Base-by-base conservation (phyloP, 1,140 invertebrate genomes). In the Elysia chlorotica region DNA sequence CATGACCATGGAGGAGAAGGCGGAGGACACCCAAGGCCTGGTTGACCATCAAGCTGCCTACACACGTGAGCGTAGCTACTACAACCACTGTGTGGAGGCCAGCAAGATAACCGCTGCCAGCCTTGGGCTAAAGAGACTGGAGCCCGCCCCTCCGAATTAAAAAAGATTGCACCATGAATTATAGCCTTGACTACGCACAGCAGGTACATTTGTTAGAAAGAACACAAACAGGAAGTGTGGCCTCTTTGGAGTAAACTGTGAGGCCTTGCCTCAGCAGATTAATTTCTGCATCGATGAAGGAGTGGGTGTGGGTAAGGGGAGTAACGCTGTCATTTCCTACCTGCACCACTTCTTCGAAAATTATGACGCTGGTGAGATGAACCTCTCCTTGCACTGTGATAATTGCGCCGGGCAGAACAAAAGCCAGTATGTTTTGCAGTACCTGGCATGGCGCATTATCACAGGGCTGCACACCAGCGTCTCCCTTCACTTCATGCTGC, bases 391-490 rank as follows among this genome's bases (percentile, higher is more conserved):
- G 0, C 73, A 75, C 30, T 75, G 74, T 70, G 78, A 81, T 53
- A 80, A 81, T 35, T 78, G 79, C 54, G 28, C 36, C 17, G 76
- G 80, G 0, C 80, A 81, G 63, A 81, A 81, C 35, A 81, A 81
- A 71, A 81, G 79, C 70, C 73, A 71, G 30, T 71, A 41, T 54
- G 56, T 80, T 17, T 35, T 81, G 37, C 74, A 48, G 76, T 81
- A 81, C 75, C 66, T 74, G 33, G n/a, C 66, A 3, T 81, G 80
- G 80, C 67, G 80, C 61, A 71, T 75, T n/a, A 33, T 73, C 5
- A 70, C 21, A 59, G 67, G 74, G n/a, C 66, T 76, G 14, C 77
- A 80, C 48, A 70, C 28, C 31, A 2, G 28, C 2, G 65, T 78
- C 6, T 21, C 65, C 17, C 65, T 76, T 21, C 78, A 76, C 28